Conservation (phyloP, 64 coral and sea anemone genomes). For the Actinia tenebrosa region DNA sequence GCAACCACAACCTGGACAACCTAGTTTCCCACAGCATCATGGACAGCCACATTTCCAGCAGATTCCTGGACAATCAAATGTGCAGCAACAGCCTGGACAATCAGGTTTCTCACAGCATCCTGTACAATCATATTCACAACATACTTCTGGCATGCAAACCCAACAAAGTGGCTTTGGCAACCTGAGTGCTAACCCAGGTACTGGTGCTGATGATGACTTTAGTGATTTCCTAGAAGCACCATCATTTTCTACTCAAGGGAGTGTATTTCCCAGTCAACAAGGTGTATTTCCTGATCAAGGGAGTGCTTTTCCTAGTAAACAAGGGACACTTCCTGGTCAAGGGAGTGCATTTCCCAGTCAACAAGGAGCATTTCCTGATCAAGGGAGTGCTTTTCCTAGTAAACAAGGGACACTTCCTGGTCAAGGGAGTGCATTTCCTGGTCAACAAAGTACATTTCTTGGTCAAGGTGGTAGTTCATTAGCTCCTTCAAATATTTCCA, state of each 20-base stretch:
- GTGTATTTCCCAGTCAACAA: background rate
- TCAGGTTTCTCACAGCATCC: background rate
- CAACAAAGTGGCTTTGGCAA: background rate
- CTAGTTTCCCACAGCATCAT: background rate
- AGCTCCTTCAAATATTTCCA: background rate
- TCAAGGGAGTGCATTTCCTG: no score
- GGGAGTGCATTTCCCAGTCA: background rate
- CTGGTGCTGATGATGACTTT: slow-evolving; percentile 4
- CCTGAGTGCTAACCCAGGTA: background rate
- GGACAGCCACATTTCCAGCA: background rate
- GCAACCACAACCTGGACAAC: background rate
- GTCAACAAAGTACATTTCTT: background rate
- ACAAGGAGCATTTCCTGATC: background rate
- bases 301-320: background rate
- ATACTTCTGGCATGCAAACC: background rate
- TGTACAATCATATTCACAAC: background rate
- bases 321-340: background rate
- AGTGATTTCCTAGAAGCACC: slow-evolving; percentile 45
- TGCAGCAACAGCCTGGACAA: background rate
- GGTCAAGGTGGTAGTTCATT: background rate
- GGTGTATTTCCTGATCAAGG: background rate
- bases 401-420: no score
- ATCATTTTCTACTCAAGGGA: background rate
- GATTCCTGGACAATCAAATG: background rate
- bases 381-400: no score